These are phyloP conservation scores for Drosophila nikananu DNA, from an alignment of 1,140 invertebrate genomes.

Conservation along the genomic window DNA sequence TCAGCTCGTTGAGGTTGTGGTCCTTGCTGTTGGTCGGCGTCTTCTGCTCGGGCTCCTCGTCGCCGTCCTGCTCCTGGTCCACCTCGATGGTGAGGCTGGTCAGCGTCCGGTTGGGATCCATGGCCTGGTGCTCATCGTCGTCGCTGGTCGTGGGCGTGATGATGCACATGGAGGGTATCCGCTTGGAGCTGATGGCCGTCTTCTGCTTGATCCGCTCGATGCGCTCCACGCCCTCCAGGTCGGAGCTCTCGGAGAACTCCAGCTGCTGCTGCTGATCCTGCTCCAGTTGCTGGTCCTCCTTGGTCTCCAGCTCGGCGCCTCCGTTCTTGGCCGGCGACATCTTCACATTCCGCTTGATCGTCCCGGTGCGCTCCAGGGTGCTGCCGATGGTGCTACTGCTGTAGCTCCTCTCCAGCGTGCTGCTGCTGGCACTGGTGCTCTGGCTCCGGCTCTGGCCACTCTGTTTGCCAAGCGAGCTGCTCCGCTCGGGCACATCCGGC, in stretches of 20 bases:
- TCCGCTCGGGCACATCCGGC: constrained; percentile 91
- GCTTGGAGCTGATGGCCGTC: constrained; percentile 93
- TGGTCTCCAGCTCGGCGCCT: constrained; percentile 28
- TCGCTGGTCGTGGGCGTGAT: constrained; percentile 95
- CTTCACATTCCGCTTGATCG: constrained; percentile 86
- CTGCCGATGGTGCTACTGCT: constrained; percentile 87
- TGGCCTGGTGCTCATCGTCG: constrained; percentile 89
- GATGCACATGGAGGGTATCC: constrained; percentile 96
- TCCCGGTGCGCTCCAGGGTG: constrained; percentile 80
- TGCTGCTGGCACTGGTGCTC: constrained; percentile 85
- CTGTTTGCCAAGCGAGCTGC: constrained; percentile 88
- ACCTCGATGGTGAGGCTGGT: constrained; percentile 70
- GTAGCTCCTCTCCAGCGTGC: constrained; percentile 87
- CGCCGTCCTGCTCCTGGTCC: constrained; percentile 28
- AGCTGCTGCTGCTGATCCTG: constrained; percentile 54
- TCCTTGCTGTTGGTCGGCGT: constrained; percentile 78
- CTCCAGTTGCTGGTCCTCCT: constrained; percentile 31
- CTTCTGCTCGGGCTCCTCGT: constrained; percentile 44
- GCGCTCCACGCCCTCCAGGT: constrained; percentile 93
- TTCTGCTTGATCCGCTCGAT: constrained; percentile 94
- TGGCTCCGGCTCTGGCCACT: constrained; percentile 80
- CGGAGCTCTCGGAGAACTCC: constrained; percentile 93
- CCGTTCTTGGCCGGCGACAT: constrained; percentile 14
- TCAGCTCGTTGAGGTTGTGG: constrained; percentile 79
- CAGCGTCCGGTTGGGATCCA: constrained; percentile 68